A percentile compares a stretch with the other conserved stretches of the same genome.
Evolutionary conservation across 2,113 vertebrate species (phyloP).

Genomic region (Apteryx owenii): DNA sequence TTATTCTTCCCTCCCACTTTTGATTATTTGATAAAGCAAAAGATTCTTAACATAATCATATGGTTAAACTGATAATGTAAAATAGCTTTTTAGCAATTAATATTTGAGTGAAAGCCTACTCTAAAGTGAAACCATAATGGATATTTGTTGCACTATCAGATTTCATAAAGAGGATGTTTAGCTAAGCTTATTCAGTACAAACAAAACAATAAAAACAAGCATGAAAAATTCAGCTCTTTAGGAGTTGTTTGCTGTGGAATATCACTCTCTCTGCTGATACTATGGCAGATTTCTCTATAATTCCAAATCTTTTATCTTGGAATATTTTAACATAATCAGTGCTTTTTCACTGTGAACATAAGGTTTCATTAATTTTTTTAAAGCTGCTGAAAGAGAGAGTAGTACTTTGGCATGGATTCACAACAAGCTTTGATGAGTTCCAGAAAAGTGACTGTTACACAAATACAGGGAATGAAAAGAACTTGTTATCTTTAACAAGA

Average conservation of each 20-base stretch:
- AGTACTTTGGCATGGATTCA: slow-evolving; percentile 18
- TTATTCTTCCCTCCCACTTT: background rate
- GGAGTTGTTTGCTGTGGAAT: background rate
- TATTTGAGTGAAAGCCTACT: slow-evolving; percentile 37
- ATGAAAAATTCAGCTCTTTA: background rate
- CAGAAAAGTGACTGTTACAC: slow-evolving; percentile 57
- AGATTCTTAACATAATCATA: slow-evolving; percentile 52
- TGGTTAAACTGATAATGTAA: slow-evolving; percentile 47
- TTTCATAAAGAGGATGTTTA: slow-evolving; percentile 23
- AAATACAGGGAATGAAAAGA: slow-evolving; percentile 58
- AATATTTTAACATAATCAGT: slow-evolving; percentile 17
- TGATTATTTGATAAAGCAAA: slow-evolving; percentile 48
- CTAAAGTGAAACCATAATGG: slow-evolving; percentile 17
- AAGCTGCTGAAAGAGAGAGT: slow-evolving; percentile 54
- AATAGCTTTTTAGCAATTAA: slow-evolving; percentile 58
- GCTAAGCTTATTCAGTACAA: background rate
- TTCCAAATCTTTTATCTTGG: background rate
- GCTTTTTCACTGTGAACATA: slow-evolving; percentile 10
- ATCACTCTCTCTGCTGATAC: background rate
- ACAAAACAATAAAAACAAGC: slow-evolving; percentile 5
- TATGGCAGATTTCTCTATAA: background rate
- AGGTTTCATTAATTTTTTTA: slow-evolving; percentile 27
- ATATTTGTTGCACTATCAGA: slow-evolving; percentile 14
- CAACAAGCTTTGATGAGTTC: slow-evolving; percentile 55
- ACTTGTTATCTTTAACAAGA: slow-evolving; percentile 73